Percentiles rank a stretch among this genome's conserved stretches.
Conservation (phyloP, 2,113 vertebrate genomes). For the Numida meleagris region DNA sequence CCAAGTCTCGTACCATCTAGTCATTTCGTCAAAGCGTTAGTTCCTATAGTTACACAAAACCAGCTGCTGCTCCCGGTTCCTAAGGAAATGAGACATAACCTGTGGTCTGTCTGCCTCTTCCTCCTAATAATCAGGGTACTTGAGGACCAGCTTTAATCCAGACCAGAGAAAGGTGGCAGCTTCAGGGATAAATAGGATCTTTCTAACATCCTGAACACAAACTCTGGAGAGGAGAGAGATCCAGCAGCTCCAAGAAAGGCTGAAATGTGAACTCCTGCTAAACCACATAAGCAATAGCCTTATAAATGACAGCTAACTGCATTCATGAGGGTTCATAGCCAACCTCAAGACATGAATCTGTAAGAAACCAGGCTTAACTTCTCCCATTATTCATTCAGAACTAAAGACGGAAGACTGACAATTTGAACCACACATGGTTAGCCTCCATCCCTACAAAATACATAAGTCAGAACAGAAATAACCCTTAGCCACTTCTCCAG, state of each 20-base stretch:
- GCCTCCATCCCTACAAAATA: not conserved
- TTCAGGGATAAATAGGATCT: not conserved
- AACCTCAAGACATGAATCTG: not conserved
- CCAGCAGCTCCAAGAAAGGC: not conserved
- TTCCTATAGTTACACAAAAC: conserved; percentile 20
- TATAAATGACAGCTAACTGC: not conserved
- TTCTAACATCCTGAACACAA: not conserved
- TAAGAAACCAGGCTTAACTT: not conserved
- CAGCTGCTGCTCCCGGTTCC: not conserved
- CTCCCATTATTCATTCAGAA: not conserved
- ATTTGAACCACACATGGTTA: not conserved
- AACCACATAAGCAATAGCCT: not conserved
- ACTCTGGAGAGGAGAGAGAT: not conserved
- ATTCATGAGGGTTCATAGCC: not conserved
- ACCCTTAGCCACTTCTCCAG: not conserved
- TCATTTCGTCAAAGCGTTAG: not conserved
- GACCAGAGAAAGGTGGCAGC: not conserved
- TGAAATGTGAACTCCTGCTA: not conserved
- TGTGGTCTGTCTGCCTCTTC: not conserved
- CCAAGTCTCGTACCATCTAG: not conserved
- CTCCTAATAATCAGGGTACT: not conserved
- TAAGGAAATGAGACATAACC: not conserved
- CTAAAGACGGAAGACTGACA: not conserved
- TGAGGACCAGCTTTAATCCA: not conserved
- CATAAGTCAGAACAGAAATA: not conserved